Evolutionary conservation across 2,888 invertebrate genomes (phyloP), one percentile per base, ranked within the genome.

Genomic region (Lepidochitona cinerea): DNA sequence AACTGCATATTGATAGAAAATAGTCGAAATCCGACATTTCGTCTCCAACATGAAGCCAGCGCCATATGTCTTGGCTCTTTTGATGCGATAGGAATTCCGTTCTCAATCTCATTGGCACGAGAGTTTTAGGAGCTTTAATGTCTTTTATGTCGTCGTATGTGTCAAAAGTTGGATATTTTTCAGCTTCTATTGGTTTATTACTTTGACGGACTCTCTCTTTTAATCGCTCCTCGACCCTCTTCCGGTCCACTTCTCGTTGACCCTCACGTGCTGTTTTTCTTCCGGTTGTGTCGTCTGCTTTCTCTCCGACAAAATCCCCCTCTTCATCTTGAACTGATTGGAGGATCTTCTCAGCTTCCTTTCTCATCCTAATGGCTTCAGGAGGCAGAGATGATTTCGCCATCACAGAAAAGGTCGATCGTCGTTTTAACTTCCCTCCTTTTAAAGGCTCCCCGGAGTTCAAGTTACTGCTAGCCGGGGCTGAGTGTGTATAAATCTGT

Each of bases 41-140:
- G 37, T 87, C 86, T 5, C 84, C 86, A 41, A 81, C 75, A 59
- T 85, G 86, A 12, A 88, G 72, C 88, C 88, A 88, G n/a, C 85
- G 83, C 88, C 88, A 88, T 5, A 88, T 85, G 32, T 80, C 76
- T 64, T 85, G 85, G 68, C 83, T 85, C 66, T 80, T 76, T 7
- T 82, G 81, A 1, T 71, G 67, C 18, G 78, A 78, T 41, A 88
- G 76, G 75, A 72, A 83, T 37, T 81, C 79, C 18, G 86, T 85
- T 67, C 77, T 77, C 18, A 77, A 12, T 32, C 35, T 32, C 0
- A 67, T 65, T 14, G 78, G 78, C 12, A 78, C 26, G n/a, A 37
- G 68, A 23, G 69, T 68, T 49, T 64, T 75, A n/a, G 70, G 70
- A 9, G 70, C 32, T 32, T 33, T 33, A 1, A 35, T 23, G 37